Percentiles rank a stretch among this genome's conserved stretches.
Evolutionary conservation across 2,113 vertebrate species (phyloP).

Genomic region (Columbina picui): DNA sequence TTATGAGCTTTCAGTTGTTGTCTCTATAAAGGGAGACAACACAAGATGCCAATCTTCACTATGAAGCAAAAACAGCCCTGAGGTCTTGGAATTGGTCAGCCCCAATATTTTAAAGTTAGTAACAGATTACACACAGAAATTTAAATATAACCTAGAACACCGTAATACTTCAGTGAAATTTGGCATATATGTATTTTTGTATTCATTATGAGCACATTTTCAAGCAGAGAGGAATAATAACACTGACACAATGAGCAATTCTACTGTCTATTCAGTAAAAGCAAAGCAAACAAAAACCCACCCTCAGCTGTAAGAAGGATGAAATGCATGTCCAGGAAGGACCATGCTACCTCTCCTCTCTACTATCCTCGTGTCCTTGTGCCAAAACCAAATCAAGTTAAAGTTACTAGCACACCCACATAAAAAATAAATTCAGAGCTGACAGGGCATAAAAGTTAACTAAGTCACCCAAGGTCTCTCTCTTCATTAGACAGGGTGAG

Average conservation of each 20-base stretch:
- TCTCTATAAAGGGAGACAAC: not conserved
- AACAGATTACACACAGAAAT: not conserved
- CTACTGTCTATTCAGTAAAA: not conserved
- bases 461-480: not conserved
- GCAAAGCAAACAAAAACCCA: not conserved
- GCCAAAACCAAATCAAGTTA: not conserved
- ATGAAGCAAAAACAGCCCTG: not conserved
- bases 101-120: not conserved
- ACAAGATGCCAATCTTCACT: not conserved
- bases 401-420: not conserved
- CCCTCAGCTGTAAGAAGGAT: not conserved
- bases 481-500: not conserved
- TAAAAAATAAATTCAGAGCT: not conserved
- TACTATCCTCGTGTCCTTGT: accelerated
- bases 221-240: not conserved
- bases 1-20: not conserved
- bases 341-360: not conserved
- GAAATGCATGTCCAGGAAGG: not conserved
- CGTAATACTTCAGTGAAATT: not conserved
- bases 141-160: not conserved
- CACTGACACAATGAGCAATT: not conserved
- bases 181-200: not conserved
- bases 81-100: not conserved
- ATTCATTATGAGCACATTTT: not conserved
- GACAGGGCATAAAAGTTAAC: not conserved